A percentile compares a stretch with the other conserved stretches of the same genome.
These are phyloP conservation scores for Heliconius nattereri DNA, from an alignment of 1,140 invertebrate genomes.

Conservation along the genomic window DNA sequence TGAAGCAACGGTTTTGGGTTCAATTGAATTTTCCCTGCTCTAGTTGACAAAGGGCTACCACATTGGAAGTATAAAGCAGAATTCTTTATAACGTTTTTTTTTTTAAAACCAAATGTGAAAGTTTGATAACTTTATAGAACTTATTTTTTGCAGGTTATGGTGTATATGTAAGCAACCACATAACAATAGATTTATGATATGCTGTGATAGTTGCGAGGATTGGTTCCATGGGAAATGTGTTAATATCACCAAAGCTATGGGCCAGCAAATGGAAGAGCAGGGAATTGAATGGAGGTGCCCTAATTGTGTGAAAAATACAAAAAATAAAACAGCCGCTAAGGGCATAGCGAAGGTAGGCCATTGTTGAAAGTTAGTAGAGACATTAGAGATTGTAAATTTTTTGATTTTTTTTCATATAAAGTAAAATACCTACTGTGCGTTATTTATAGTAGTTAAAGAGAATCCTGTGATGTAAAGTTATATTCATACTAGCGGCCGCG, in stretches of 20 bases:
- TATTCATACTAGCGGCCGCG: no score
- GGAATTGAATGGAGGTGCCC: conserved; percentile 96
- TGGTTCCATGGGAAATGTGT: conserved; percentile 99
- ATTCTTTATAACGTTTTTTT: no score
- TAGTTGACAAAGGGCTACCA: no score
- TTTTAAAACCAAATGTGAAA: neutral
- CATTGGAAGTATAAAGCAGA: no score
- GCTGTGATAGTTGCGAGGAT: conserved; percentile 97
- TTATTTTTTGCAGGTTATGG: conserved; percentile 85
- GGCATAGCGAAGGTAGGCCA: conserved; percentile 56
- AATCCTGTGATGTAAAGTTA: no score
- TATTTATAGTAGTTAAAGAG: no score
- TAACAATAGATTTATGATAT: conserved; percentile 98
- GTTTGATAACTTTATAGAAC: neutral
- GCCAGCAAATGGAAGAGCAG: conserved; percentile 93
- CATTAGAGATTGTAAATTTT: neutral
- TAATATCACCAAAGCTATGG: conserved; percentile 94
- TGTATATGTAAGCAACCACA: conserved; percentile 97
- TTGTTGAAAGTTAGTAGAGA: no score
- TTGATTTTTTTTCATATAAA: neutral
- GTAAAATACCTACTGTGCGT: neutral
- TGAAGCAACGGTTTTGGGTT: no score
- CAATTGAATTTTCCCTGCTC: no score
- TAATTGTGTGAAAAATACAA: conserved; percentile 87
- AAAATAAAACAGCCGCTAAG: conserved; percentile 37